These are phyloP conservation scores for Salvator merianae DNA, from an alignment of 2,113 vertebrate genomes.

Conservation along the genomic window DNA sequence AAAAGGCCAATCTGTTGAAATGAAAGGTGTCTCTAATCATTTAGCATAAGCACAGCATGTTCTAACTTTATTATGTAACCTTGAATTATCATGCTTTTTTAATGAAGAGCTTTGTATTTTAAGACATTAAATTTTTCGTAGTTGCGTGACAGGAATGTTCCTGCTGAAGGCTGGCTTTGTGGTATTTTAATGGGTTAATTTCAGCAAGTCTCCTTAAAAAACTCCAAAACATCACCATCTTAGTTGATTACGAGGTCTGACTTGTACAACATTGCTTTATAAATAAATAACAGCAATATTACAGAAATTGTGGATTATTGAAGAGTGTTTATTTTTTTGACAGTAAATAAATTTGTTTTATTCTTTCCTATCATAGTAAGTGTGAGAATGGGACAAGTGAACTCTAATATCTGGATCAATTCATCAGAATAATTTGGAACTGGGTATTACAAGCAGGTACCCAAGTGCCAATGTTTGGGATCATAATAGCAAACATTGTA, in stretches of 20 bases:
- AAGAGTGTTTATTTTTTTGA: conserved; percentile 28
- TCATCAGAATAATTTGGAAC: neutral
- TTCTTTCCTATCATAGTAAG: neutral
- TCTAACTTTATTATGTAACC: conserved; percentile 79
- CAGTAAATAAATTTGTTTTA: neutral
- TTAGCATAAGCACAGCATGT: conserved; percentile 74
- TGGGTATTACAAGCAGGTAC: neutral
- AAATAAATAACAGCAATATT: neutral
- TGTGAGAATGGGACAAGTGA: neutral
- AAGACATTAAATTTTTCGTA: conserved; percentile 66
- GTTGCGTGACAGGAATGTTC: conserved; percentile 31
- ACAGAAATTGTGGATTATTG: neutral
- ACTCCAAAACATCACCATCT: neutral
- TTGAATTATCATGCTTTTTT: conserved; percentile 76
- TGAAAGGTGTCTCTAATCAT: conserved; percentile 83
- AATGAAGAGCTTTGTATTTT: conserved; percentile 75
- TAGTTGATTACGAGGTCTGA: conserved; percentile 11
- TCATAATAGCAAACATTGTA: conserved; percentile 25
- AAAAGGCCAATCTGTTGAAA: conserved; percentile 82
- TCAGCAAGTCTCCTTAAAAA: conserved; percentile 24
- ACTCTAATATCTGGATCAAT: neutral
- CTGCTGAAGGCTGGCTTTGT: conserved; percentile 42
- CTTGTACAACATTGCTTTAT: conserved; percentile 31
- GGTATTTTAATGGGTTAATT: conserved; percentile 52
- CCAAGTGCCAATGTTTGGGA: neutral